These are phyloP conservation scores for Carettochelys insculpta DNA, from an alignment of 2,113 vertebrate genomes.

Conservation along the genomic window DNA sequence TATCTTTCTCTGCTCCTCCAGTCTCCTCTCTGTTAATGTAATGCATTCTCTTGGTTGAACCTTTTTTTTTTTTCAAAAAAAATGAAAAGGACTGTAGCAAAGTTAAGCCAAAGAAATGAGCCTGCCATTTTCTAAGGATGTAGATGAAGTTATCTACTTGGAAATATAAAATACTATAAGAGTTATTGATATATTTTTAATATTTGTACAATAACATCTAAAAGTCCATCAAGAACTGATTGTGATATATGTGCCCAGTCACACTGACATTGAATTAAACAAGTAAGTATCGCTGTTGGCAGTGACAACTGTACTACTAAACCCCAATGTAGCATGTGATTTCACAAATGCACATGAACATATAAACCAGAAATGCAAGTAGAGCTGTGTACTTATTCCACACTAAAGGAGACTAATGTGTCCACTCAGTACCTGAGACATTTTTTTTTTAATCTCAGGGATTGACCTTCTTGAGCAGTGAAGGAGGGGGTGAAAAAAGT, in stretches of 20 bases:
- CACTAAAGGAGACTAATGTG: not conserved
- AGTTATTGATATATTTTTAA: not conserved
- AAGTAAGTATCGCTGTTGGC: not conserved
- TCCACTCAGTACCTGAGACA: constrained; percentile 26
- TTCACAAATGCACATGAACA: not conserved
- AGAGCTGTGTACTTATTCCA: constrained; percentile 11
- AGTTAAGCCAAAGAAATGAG: not conserved
- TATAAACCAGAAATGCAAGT: not conserved
- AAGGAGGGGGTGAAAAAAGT: constrained; percentile 41
- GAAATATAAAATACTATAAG: not conserved
- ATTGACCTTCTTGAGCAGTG: constrained; percentile 67
- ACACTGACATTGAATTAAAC: not conserved
- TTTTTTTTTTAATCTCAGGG: constrained; percentile 72
- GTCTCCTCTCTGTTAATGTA: not conserved
- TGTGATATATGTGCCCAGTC: not conserved
- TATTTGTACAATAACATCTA: not conserved
- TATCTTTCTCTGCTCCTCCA: not conserved
- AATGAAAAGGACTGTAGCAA: not conserved
- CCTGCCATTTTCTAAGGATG: not conserved
- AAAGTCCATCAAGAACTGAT: not conserved
- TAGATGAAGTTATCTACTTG: not conserved
- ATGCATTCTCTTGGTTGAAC: not conserved
- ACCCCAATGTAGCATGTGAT: not conserved
- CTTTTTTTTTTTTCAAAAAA: rapidly evolving
- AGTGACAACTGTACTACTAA: not conserved